These are phyloP conservation scores for Apamea epomidion DNA, from an alignment of 2,888 invertebrate species.

Conservation along the genomic window DNA sequence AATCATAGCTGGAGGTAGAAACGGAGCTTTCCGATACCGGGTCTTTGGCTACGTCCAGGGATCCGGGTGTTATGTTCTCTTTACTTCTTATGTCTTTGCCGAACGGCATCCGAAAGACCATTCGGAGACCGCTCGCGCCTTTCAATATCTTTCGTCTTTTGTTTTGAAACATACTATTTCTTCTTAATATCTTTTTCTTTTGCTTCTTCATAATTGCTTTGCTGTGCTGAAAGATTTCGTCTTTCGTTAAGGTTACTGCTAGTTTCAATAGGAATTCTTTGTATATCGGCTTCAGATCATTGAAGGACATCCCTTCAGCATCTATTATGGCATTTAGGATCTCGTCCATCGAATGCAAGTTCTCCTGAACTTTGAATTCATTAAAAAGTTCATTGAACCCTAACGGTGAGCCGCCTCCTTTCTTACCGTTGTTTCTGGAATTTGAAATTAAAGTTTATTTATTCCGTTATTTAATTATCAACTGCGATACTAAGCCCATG, in stretches of 20 bases:
- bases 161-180: slow-evolving; percentile 90
- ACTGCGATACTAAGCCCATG: neutral
- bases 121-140: slow-evolving; percentile 91
- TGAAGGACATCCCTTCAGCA: slow-evolving; percentile 98
- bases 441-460: neutral
- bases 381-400: slow-evolving; percentile 97
- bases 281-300: slow-evolving; percentile 97
- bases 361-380: slow-evolving; percentile 96
- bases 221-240: slow-evolving; percentile 96
- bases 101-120: slow-evolving; percentile 92
- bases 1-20: slow-evolving; percentile 91
- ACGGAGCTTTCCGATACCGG: slow-evolving; percentile 91
- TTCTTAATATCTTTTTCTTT: slow-evolving; percentile 92
- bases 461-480: neutral
- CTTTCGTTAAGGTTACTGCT: slow-evolving; percentile 97
- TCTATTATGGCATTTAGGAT: slow-evolving; percentile 97
- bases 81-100: slow-evolving; percentile 85
- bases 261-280: slow-evolving; percentile 97
- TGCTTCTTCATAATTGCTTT: slow-evolving; percentile 97
- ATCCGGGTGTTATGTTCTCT: slow-evolving; percentile 74
- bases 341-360: slow-evolving; percentile 96
- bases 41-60: slow-evolving; percentile 79
- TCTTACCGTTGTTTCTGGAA: slow-evolving; percentile 91
- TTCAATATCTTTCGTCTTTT: slow-evolving; percentile 91
- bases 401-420: slow-evolving; percentile 94